These are phyloP conservation scores for Aegotheles bennettii DNA, from an alignment of 2,113 vertebrate species.

Conservation along the genomic window DNA sequence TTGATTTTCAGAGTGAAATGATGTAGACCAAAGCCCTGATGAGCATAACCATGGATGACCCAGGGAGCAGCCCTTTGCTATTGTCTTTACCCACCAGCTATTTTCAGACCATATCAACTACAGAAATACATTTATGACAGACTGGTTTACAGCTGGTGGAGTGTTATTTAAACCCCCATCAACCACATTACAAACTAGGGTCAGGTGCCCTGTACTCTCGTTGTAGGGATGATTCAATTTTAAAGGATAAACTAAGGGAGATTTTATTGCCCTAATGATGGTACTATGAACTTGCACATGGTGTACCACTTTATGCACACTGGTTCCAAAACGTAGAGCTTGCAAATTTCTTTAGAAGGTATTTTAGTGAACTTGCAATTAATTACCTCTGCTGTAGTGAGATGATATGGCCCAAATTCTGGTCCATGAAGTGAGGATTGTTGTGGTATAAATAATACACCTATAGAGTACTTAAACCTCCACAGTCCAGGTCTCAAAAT, in stretches of 20 bases:
- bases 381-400: not conserved
- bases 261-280: not conserved
- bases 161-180: not conserved
- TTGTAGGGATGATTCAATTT: not conserved
- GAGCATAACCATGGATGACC: not conserved
- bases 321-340: not conserved
- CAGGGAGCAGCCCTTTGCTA: too few relatives aligned
- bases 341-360: not conserved
- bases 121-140: not conserved
- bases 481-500: not conserved
- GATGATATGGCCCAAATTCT: not conserved
- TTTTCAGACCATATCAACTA: not conserved
- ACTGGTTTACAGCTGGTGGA: not conserved
- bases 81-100: not conserved
- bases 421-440: not conserved
- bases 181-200: not conserved
- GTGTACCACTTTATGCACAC: not conserved
- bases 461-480: not conserved
- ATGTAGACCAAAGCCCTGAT: not conserved
- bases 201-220: not conserved
- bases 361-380: not conserved
- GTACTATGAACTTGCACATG: not conserved
- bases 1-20: not conserved
- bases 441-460: not conserved
- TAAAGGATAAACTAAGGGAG: not conserved